These are phyloP conservation scores for Anableps anableps DNA, from an alignment of 2,797 vertebrate genomes.

Conservation along the genomic window DNA sequence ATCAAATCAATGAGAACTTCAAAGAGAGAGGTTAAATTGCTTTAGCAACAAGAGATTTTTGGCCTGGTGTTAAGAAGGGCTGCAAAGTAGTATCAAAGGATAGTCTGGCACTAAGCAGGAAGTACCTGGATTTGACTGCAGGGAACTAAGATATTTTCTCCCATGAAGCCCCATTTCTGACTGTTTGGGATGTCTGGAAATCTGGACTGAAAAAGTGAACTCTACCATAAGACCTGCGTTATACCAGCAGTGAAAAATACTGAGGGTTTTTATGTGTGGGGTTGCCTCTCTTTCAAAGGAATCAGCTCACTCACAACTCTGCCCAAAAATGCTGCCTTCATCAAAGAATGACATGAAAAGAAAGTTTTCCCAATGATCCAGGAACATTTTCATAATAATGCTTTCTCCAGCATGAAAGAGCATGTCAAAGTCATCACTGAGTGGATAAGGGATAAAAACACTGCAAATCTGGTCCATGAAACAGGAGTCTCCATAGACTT, in stretches of 20 bases:
- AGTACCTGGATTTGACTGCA: neutral
- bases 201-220: neutral
- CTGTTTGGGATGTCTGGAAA: neutral
- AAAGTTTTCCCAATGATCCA: neutral
- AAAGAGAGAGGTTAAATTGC: neutral
- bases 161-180: neutral
- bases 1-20: neutral
- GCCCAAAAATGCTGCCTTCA: neutral
- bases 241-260: neutral
- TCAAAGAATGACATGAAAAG: neutral
- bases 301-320: neutral
- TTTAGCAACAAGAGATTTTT: neutral
- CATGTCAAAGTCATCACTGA: neutral
- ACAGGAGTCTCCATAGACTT: neutral
- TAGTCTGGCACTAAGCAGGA: neutral
- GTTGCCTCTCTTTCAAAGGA: neutral
- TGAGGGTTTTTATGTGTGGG: neutral
- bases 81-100: neutral
- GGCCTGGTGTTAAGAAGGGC: neutral
- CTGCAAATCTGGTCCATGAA: neutral
- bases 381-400: neutral
- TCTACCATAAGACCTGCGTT: neutral
- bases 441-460: too few relatives aligned
- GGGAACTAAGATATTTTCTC: neutral
- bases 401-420: neutral